Evolutionary conservation across 35 echinoderm and acorn worm species (phyloP), one percentile per base, ranked within the genome.

Genomic region (Lytechinus variegatus): DNA sequence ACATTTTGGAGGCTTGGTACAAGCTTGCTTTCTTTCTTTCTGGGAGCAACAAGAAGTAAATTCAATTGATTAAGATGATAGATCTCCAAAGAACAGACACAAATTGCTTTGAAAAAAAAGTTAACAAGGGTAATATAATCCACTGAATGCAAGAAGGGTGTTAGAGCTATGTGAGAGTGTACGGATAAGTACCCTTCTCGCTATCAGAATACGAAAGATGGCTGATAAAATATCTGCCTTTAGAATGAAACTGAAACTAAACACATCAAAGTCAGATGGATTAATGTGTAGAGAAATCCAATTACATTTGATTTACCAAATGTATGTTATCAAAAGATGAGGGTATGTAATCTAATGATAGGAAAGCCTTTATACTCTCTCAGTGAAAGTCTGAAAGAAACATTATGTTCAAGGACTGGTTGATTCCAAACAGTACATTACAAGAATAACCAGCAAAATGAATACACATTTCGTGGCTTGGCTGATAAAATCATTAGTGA

Each of bases 231-330:
- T 79, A 79, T 44, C 66, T 24, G 19, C 66, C 16, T 1, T 58
- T 79, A 24, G 66, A 79, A 79, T 79, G 66, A 79, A 79, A 79
- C 66, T 79, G 66, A 79, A 79, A 79, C 16, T 79, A 79, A 79
- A 16, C 4, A 7, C 16, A 79, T 79, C 21, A 24, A 4, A 24
- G 66, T 16, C 66, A 79, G 66, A 19, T 79, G 66, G 66, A 24
- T 79, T 79, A 24, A 79, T 19, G 66, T 24, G 66, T 24, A 79
- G 66, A 79, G 66, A 24, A 79, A 79, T 79, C 14, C 19, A 79
- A 79, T 79, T 79, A 79, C 16, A 79, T 21, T 19, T 79, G 66
- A 79, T 79, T 79, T 79, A 79, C 66, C 66, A 79, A 79, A n/a
- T n/a, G 16, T 79, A 79, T 79, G 8, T 24, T 24, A 6, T 79